A percentile compares a stretch with the other conserved stretches of the same genome.
phyloP scores from a whole-genome alignment of 2,888 invertebrate species.

The Entomobrya multifasciata region DNA sequence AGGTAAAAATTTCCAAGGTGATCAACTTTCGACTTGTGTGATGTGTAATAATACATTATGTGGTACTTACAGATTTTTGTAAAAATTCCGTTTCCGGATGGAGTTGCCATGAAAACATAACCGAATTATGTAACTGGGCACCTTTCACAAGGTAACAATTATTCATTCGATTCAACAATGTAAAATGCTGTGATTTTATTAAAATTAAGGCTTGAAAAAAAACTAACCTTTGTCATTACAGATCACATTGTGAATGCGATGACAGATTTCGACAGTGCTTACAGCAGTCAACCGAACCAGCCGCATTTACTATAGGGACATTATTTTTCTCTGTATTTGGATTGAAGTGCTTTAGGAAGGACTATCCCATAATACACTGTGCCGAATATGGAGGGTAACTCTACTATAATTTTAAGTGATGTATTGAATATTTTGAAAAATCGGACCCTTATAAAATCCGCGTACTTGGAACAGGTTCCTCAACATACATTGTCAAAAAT shows the following conservation, averaged over 20 bases:
- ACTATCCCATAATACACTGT: slow-evolving; percentile 78
- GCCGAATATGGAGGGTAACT: slow-evolving; percentile 78
- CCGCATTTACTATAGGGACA: slow-evolving; percentile 87
- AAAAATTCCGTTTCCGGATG: slow-evolving; percentile 71
- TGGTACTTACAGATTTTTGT: slow-evolving; percentile 66
- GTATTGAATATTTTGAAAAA: too few species aligned
- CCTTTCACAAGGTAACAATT: slow-evolving; percentile 84
- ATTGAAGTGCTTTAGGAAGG: slow-evolving; percentile 87
- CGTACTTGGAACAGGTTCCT: slow-evolving; percentile 71
- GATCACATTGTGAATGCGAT: slow-evolving; percentile 89
- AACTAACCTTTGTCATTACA: slow-evolving; percentile 79
- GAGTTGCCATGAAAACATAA: slow-evolving; percentile 79
- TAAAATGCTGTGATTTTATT: too few species aligned
- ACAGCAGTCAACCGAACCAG: slow-evolving; percentile 85
- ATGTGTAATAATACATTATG: too few species aligned
- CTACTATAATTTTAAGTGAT: too few species aligned
- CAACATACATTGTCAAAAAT: slow-evolving; percentile 77
- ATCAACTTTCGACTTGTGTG: too few species aligned
- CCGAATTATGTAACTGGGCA: slow-evolving; percentile 87
- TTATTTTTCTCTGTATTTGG: slow-evolving; percentile 89
- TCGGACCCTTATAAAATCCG: too few species aligned
- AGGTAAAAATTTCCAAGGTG: too few species aligned
- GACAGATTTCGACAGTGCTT: slow-evolving; percentile 87
- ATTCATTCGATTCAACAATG: not conserved
- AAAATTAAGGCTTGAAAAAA: not conserved